A percentile compares a stretch with the other conserved stretches of the same genome.
phyloP scores from a whole-genome alignment of 2,797 vertebrate genomes.

The Morus bassanus region DNA sequence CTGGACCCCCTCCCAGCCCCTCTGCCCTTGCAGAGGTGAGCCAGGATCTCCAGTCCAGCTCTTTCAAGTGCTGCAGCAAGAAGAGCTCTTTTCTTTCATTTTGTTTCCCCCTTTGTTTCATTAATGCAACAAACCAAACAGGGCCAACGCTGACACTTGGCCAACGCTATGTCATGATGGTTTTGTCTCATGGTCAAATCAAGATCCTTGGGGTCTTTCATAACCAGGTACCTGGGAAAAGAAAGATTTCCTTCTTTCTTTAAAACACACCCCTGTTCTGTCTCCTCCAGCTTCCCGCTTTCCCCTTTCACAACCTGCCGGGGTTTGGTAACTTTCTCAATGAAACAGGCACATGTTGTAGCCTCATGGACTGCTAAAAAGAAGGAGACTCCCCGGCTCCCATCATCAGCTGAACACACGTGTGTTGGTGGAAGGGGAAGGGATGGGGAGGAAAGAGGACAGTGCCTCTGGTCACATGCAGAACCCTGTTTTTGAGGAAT shows the following conservation, averaged over 20 bases:
- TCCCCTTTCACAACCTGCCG: not conserved
- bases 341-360: not conserved
- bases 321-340: conserved; percentile 19
- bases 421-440: conserved; percentile 36
- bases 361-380: not conserved
- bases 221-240: conserved; percentile 6
- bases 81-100: not conserved
- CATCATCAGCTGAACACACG: not conserved
- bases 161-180: not conserved
- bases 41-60: not conserved
- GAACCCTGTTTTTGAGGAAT: conserved; percentile 50
- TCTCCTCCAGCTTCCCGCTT: not conserved
- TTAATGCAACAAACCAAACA: not conserved
- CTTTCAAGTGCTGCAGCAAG: not conserved
- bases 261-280: not conserved
- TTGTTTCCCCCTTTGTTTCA: fast-evolving
- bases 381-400: not conserved
- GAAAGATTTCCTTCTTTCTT: not conserved
- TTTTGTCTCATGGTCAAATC: not conserved
- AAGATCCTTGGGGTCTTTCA: not conserved
- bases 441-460: not conserved
- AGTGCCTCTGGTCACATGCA: conserved; percentile 21
- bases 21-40: not conserved
- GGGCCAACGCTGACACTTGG: not conserved
- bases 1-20: not conserved